Evolutionary conservation across 1,140 invertebrate genomes (phyloP), one percentile per base, ranked within the genome.

Genomic region (Capitella teleta): DNA sequence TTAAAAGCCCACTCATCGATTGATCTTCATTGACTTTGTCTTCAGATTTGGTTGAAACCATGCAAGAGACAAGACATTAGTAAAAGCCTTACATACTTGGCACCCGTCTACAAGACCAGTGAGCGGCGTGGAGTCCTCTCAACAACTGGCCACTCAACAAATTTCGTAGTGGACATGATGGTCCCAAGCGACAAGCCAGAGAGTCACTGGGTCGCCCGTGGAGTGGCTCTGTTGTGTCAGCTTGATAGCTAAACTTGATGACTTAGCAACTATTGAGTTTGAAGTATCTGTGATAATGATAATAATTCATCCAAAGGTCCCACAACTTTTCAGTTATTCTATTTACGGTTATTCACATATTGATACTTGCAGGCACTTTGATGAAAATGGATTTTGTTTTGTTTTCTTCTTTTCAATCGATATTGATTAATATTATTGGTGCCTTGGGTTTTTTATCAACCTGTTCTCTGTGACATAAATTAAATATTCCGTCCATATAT

Each of bases 81-180:
- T 26, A 68, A 79, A n/a, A 77, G 79, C 57, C 63, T 68, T 5
- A 76, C 83, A 40, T 90, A 91, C 61, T 74, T 81, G 24, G 77
- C 79, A 36, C 87, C 87, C 50, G 61, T 89, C 23, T 90, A 92
- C 62, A 90, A 89, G 74, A 91, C 87, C 1, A 78, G 81, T 28
- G 85, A 86, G 61, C 72, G 87, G 28, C 76, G 83, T 36, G 87
- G 86, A 12, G 79, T 82, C 18, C 70, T 90, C 8, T 86, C 85
- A 18, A 90, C 87, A 3, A 92, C 87, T 0, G 87, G 87, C 3
- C 88, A 92, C 69, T 92, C 88, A 21, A 90, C 87, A 12, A 93
- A 93, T 76, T 93, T 87, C 67, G 86, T 94, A 6, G 79, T 91
- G 49, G 82, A 79, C 54, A 82, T 93, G 65, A 68, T 76, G 5